A percentile compares a stretch with the other conserved stretches of the same genome.
phyloP scores from a whole-genome alignment of 2,113 vertebrate species.

The Aptenodytes patagonicus region DNA sequence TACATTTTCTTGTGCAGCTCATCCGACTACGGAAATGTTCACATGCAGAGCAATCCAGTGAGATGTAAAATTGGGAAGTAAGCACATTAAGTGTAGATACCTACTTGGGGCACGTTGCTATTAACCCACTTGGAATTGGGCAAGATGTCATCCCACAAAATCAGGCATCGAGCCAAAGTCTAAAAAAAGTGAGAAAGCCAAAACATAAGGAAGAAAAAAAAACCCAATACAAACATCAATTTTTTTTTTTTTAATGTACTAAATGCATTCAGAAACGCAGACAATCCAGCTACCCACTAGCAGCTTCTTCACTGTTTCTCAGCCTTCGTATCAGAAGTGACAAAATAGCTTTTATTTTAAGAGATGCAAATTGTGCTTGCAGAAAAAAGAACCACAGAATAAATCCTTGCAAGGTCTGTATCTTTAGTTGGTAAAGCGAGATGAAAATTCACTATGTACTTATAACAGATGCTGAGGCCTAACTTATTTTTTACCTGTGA shows the following conservation, averaged over 20 bases:
- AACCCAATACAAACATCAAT: neutral
- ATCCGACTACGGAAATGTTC: fast-evolving
- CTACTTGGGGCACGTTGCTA: conserved; percentile 94
- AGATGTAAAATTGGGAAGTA: neutral
- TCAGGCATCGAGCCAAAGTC: conserved; percentile 94
- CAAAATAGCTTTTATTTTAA: neutral
- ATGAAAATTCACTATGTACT: neutral
- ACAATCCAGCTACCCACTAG: neutral
- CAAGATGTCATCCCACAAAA: conserved; percentile 97
- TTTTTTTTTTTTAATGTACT: neutral
- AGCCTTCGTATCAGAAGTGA: neutral
- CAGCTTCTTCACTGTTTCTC: neutral
- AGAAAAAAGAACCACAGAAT: neutral
- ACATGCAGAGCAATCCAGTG: neutral
- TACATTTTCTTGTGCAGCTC: neutral
- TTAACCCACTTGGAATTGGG: conserved; percentile 94
- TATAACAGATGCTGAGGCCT: neutral
- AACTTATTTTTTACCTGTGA: neutral
- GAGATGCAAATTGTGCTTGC: neutral
- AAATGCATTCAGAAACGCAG: neutral
- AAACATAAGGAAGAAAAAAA: neutral
- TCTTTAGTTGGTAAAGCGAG: neutral
- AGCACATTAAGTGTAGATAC: neutral
- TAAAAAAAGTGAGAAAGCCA: conserved; percentile 48
- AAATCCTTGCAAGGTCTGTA: neutral